Conservation (phyloP, 2,888 invertebrate genomes). For the Dioctria rufipes region DNA sequence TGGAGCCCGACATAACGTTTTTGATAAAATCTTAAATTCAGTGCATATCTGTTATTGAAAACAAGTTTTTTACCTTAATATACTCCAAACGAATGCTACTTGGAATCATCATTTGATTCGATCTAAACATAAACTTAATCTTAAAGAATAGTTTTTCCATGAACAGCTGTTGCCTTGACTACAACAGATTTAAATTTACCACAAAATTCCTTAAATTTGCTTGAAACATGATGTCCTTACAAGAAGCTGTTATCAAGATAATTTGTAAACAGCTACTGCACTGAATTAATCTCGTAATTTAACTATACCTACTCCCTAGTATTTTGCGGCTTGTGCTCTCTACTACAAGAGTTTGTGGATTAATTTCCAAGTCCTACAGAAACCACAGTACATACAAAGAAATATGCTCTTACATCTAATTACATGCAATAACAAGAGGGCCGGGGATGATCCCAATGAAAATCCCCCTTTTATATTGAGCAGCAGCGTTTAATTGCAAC, state of each 20-base stretch:
- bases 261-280: constrained; percentile 23
- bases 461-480: not conserved
- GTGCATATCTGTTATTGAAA: too few relatives aligned
- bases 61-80: too few relatives aligned
- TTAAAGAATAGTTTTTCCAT: too few relatives aligned
- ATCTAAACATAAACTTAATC: too few relatives aligned
- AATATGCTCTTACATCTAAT: constrained; percentile 19
- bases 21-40: too few relatives aligned
- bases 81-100: too few relatives aligned
- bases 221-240: not conserved
- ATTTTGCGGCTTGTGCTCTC: constrained; percentile 4
- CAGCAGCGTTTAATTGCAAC: not conserved
- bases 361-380: constrained; percentile 11
- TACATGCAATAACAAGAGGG: constrained; percentile 36
- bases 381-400: not conserved
- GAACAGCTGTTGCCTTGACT: too few relatives aligned
- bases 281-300: constrained; percentile 20
- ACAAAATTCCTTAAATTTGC: constrained; percentile 20
- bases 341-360: constrained; percentile 33
- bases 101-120: too few relatives aligned
- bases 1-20: too few relatives aligned
- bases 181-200: not conserved
- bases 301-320: constrained; percentile 8
- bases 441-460: not conserved
- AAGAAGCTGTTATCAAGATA: constrained; percentile 10